Evolutionary conservation across 2,888 invertebrate genomes (phyloP), one percentile per base, ranked within the genome.

Genomic region (Eugnorisma glareosa): DNA sequence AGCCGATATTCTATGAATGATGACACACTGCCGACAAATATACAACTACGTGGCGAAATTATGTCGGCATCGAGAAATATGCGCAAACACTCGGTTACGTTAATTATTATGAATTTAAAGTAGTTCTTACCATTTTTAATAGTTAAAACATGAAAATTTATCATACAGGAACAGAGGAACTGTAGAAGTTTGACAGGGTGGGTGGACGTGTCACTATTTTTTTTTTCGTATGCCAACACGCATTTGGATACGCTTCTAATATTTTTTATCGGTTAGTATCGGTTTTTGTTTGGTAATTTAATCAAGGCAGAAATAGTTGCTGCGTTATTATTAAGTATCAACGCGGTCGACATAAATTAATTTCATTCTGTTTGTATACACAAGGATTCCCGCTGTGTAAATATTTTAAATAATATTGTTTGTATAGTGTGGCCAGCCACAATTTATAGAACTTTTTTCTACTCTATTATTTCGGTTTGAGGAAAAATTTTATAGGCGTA

Each of bases 171-270:
- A 89, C 88, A 88, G 88, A 88, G 90, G 91, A 93, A 92, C 92
- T 90, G 89, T 92, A 90, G 92, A 93, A 92, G 90, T 93, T 94
- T 95, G 94, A 95, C 95, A 95, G 93, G 93, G 92, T 92, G 92
- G 93, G 94, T 94, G 95, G 95, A 95, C 95, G 95, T 95, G 95
- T 95, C 95, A 95, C 95, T 92, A 91, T 89, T 86, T 83, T 91
- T 93, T 93, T 93, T 93, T 92, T 91, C 83, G 73, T 81, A 86
- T 87, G 82, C 82, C 82, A 80, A 78, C 69, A 48, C 68, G 3
- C 71, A 75, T 86, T 89, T 79, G 88, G 88, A 90, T 88, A 88
- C 87, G 54, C 73, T 37, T 73, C 28, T 28, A 67, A 68, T 28
- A n/a, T 48, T 48, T 7, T 43, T 69, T 75, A 57, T 51, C 86